Base-by-base conservation (phyloP, 1,140 invertebrate species). In the Microplitis demolitor region DNA sequence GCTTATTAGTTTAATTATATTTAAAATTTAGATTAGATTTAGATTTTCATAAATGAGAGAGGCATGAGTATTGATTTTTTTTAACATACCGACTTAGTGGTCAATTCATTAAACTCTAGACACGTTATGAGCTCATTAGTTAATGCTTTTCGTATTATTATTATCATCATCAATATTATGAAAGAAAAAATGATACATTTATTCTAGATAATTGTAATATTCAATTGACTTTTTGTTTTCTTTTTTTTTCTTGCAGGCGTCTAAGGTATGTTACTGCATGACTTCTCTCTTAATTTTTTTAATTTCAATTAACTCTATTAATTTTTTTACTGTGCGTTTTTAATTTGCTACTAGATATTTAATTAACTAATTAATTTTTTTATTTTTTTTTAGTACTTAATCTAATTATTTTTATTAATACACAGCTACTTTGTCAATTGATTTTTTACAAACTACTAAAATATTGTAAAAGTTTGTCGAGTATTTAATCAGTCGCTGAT, bases 221-320 rank as follows among this genome's bases (percentile, higher is more conserved):
- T 61, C 6, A 82, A 80, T 84, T 81, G 85, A 82, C 79, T 84
- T 80, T 83, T 81, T 74, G 80, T 84, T 85, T 87, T 88, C 87
- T 83, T 89, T 89, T 87, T 88, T 85, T 87, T 85, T 87, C 85
- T 86, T 87, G 76, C 89, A 91, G 90, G 89, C 86, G 86, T 89
- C 90, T 83, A 91, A 90, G 90, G 90, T 90, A 90, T 85, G 89
- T 90, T 85, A 77, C 79, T 33, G 54, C 53, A 72, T 54, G 24
- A 39, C 33, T 24, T 80, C 79, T 83, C 82, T 58, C 78, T 83
- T 78, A 76, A 82, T 83, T 81, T 79, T 71, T 66, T 71, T 70
- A 35, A 70, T 50, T 11, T 75, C 74, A 78, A 79, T 77, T 76
- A 74, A 67, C 56, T 76, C 79, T 78, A 70, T 71, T 75, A 11